These are phyloP conservation scores for Cancer borealis DNA, from an alignment of 2,888 invertebrate species.

Conservation along the genomic window DNA sequence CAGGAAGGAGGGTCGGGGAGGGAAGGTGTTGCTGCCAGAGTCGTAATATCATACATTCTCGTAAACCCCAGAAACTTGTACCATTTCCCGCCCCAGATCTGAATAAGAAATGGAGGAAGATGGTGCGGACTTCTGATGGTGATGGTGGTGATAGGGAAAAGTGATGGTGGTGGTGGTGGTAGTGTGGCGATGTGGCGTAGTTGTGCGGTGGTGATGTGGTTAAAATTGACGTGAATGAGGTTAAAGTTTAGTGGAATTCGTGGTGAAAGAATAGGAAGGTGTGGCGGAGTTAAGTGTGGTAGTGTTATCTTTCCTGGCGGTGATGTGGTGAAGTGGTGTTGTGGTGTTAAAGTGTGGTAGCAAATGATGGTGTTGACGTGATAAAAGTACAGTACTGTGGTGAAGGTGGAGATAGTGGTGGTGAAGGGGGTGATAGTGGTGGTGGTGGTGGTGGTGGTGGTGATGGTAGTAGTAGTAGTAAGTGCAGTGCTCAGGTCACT, in stretches of 20 bases:
- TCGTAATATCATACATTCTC: no score
- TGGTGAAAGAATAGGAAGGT: not conserved
- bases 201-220: not conserved
- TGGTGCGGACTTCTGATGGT: not conserved
- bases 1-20: no score
- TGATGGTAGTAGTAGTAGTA: not conserved
- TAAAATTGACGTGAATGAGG: not conserved
- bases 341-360: no score
- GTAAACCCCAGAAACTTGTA: not conserved
- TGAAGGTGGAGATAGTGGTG: no score
- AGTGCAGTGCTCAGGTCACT: not conserved
- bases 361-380: no score
- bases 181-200: not conserved
- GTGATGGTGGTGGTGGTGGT: not conserved
- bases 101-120: not conserved
- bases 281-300: not conserved
- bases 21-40: not conserved
- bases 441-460: slow-evolving; percentile 11
- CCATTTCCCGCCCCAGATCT: slow-evolving; percentile 6
- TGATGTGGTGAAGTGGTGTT: no score
- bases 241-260: not conserved
- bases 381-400: no score
- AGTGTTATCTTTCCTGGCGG: no score
- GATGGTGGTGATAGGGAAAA: not conserved
- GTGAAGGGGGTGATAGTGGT: not conserved